These are phyloP conservation scores for Anser brachyrhynchus DNA, from an alignment of 2,113 vertebrate genomes.

Conservation along the genomic window DNA sequence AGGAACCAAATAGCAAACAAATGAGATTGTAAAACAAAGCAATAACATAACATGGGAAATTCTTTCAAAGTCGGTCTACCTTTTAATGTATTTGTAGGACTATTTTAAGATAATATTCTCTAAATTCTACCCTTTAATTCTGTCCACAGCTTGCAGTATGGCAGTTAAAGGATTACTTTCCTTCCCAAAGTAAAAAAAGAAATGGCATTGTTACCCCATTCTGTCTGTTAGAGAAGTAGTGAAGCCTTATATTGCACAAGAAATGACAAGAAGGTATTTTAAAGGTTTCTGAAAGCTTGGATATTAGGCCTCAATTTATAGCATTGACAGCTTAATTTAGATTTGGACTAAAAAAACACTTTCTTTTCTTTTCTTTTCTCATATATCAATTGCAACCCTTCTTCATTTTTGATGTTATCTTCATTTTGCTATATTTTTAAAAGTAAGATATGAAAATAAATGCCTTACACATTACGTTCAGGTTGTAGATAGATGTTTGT, in stretches of 20 bases:
- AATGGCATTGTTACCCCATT: neutral
- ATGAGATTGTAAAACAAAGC: neutral
- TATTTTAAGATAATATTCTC: neutral
- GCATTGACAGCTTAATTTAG: neutral
- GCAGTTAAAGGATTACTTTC: accelerated
- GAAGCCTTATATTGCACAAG: neutral
- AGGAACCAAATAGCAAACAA: neutral
- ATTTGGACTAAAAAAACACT: too few relatives aligned
- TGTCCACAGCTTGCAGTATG: neutral
- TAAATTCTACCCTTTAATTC: neutral
- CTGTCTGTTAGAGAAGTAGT: accelerated
- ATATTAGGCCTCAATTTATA: neutral
- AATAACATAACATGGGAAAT: accelerated
- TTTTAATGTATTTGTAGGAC: neutral
- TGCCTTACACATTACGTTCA: accelerated
- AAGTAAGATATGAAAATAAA: neutral
- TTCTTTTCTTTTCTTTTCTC: accelerated
- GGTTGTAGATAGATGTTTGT: accelerated
- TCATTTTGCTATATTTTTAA: neutral
- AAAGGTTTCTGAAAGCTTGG: neutral
- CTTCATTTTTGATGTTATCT: accelerated
- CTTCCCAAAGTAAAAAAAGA: accelerated
- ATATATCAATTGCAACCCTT: accelerated
- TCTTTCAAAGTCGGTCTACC: neutral
- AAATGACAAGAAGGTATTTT: accelerated